Conservation (phyloP, 2,888 invertebrate genomes). For the Lamellibrachia satsuma region DNA sequence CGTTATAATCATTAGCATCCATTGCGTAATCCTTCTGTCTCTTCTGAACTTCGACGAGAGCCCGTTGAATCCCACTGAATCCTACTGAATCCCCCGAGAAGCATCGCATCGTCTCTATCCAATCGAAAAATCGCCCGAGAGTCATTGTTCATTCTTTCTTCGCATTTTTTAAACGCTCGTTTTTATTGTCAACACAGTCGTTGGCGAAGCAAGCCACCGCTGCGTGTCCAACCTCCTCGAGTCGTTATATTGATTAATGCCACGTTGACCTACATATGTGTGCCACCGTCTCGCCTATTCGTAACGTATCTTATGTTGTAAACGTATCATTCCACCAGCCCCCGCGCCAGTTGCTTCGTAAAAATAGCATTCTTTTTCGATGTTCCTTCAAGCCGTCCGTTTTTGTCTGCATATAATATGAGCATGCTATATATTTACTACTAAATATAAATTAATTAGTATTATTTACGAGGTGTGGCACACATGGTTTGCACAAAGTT, state of each 20-base stretch:
- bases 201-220: background rate
- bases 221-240: background rate
- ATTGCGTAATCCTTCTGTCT: conserved; percentile 13
- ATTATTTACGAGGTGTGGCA: too few species aligned
- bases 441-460: too few species aligned
- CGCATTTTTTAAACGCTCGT: background rate
- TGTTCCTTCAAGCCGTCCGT: background rate
- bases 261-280: background rate
- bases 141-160: conserved; percentile 17
- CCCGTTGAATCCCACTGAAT: background rate
- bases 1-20: conserved; percentile 17
- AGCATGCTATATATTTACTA: too few species aligned
- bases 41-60: background rate
- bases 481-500: too few species aligned
- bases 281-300: background rate
- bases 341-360: background rate
- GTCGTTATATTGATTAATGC: background rate
- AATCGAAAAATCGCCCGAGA: background rate
- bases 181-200: conserved; percentile 13
- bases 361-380: background rate
- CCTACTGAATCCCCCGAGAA: background rate
- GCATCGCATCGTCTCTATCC: background rate
- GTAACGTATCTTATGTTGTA: background rate
- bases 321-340: background rate
- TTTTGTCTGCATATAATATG: too few species aligned